Evolutionary conservation across 2,888 invertebrate species (phyloP).

Genomic region (Eupithecia pulchellata): DNA sequence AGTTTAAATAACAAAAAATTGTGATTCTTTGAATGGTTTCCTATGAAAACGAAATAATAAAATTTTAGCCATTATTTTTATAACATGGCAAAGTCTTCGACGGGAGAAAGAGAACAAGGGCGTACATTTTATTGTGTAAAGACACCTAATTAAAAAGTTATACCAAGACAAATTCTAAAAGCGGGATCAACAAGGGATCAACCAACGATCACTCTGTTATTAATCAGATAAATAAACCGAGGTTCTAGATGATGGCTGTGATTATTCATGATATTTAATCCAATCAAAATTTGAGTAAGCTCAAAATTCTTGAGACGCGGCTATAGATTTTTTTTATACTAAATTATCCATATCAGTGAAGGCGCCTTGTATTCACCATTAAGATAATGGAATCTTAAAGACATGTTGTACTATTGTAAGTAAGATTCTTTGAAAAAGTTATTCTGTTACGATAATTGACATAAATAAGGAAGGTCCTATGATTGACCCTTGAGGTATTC

Average conservation of each 20-base stretch:
- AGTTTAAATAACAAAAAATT: background rate
- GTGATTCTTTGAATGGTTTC: too few species aligned
- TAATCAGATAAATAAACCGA: conserved; percentile 45
- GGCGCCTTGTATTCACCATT: background rate
- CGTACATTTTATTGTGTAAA: background rate
- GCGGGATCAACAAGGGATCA: background rate
- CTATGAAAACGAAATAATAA: too few species aligned
- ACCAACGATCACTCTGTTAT: conserved; percentile 12
- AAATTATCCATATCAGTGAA: background rate
- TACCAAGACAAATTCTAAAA: background rate
- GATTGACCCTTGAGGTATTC: too few species aligned
- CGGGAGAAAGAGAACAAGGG: background rate
- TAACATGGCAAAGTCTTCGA: background rate
- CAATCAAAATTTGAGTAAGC: conserved; percentile 47
- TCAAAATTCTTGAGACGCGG: conserved; percentile 10
- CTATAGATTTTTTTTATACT: too few species aligned
- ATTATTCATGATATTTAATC: conserved; percentile 62
- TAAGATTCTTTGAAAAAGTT: too few species aligned
- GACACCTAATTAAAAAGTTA: conserved; percentile 64
- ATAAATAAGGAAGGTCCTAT: too few species aligned
- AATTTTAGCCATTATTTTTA: background rate
- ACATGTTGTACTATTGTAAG: too few species aligned
- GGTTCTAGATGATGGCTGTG: conserved; percentile 53
- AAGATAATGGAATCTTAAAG: too few species aligned
- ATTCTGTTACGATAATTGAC: too few species aligned